Conservation (phyloP, 2,113 vertebrate genomes). For the Aptenodytes patagonicus region DNA sequence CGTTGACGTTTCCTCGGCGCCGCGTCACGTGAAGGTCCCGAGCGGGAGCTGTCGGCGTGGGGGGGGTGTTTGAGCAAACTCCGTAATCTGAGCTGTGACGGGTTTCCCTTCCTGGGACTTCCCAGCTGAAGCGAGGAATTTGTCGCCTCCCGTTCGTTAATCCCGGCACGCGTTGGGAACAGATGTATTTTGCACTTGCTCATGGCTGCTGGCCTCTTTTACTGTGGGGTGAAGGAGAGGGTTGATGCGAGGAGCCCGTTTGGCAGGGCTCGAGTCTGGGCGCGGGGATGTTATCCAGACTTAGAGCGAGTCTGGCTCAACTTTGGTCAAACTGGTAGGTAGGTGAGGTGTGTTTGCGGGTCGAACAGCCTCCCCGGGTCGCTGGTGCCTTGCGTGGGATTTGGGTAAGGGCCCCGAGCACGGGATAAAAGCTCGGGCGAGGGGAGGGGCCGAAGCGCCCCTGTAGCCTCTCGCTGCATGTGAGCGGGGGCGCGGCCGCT, state of each 20-base stretch:
- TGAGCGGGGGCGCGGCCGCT: not conserved
- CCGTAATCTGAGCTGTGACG: not conserved
- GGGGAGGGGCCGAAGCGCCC: not conserved
- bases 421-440: too few relatives aligned
- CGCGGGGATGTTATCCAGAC: not conserved
- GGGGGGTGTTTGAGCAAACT: not conserved
- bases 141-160: accelerated
- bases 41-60: not conserved
- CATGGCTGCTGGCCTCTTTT: not conserved
- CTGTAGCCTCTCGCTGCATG: not conserved
- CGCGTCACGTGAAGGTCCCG: accelerated
- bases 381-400: not conserved
- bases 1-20: accelerated
- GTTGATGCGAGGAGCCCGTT: not conserved
- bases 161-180: not conserved
- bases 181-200: not conserved
- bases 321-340: not conserved
- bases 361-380: too few relatives aligned
- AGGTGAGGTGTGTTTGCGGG: not conserved
- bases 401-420: not conserved
- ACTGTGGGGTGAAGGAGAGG: not conserved
- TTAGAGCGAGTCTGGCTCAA: too few relatives aligned
- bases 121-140: not conserved
- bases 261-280: not conserved
- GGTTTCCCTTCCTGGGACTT: not conserved